phyloP scores from a whole-genome alignment of 2,113 vertebrate species.

The Brachionichthys hirsutus region DNA sequence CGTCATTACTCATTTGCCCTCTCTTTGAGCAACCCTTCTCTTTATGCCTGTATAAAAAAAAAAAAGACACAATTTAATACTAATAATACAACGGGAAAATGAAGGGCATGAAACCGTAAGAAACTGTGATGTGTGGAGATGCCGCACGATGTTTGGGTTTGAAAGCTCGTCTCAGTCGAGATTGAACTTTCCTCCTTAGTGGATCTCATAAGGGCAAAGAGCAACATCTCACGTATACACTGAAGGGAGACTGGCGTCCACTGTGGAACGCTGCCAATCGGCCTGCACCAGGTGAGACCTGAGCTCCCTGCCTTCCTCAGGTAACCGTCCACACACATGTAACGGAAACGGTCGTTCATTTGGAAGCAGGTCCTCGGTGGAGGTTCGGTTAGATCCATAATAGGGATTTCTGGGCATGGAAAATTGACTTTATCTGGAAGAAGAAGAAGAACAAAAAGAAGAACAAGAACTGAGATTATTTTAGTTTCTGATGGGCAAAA shows the following conservation, averaged over 20 bases:
- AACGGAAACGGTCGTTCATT: accelerated
- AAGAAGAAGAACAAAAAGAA: background rate
- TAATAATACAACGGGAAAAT: too few species aligned
- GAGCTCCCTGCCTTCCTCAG: constrained; percentile 71
- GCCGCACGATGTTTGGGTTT: too few species aligned
- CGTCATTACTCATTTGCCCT: too few species aligned
- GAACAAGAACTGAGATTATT: background rate
- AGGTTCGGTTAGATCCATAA: accelerated
- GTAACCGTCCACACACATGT: constrained; percentile 44
- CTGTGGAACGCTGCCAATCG: accelerated
- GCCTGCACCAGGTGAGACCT: constrained; percentile 38
- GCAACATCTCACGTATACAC: constrained; percentile 70
- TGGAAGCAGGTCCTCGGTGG: accelerated
- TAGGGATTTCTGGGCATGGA: background rate
- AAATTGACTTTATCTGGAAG: constrained; percentile 7
- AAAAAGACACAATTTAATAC: too few species aligned
- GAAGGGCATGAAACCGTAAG: too few species aligned
- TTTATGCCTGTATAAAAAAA: too few species aligned
- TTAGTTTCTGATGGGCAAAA: too few species aligned
- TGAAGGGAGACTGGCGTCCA: accelerated
- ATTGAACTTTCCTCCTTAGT: background rate
- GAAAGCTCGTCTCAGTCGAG: too few species aligned
- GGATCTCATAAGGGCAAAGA: background rate
- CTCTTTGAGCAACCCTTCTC: too few species aligned
- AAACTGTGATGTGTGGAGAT: too few species aligned